Percentiles rank a stretch among this genome's conserved stretches.
Conservation (phyloP, 2,113 vertebrate species). For the Pao palembangensis region DNA sequence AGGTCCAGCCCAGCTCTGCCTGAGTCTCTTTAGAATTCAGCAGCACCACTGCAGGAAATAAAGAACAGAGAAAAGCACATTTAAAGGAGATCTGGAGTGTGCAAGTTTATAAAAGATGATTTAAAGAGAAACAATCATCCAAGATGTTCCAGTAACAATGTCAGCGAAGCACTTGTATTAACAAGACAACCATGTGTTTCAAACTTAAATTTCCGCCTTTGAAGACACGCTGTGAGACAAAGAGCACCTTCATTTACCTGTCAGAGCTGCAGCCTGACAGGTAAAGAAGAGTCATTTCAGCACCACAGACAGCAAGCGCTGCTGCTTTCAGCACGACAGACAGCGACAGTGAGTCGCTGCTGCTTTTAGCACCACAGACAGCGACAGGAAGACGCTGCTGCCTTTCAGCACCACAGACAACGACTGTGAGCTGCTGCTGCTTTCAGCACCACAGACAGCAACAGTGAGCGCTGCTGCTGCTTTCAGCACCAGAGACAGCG, state of each 20-base stretch:
- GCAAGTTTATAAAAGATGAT: no score
- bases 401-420: constrained; percentile 5
- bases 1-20: constrained; percentile 93
- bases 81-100: neutral
- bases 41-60: constrained; percentile 79
- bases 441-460: constrained; percentile 38
- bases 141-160: no score
- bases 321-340: neutral
- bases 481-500: constrained; percentile 58
- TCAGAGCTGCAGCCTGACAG: no score
- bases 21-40: constrained; percentile 96
- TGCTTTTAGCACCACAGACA: constrained; percentile 38
- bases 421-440: neutral
- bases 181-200: no score
- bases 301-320: no score
- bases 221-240: neutral
- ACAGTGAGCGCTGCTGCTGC: neutral
- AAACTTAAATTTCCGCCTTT: constrained; percentile 6
- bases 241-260: neutral
- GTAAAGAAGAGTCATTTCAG: no score
- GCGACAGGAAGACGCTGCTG: neutral
- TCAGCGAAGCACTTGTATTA: no score
- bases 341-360: neutral
- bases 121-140: no score
- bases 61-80: constrained; percentile 1